These are phyloP conservation scores for Phaethornis superciliosus DNA, from an alignment of 2,113 vertebrate species.

Conservation along the genomic window DNA sequence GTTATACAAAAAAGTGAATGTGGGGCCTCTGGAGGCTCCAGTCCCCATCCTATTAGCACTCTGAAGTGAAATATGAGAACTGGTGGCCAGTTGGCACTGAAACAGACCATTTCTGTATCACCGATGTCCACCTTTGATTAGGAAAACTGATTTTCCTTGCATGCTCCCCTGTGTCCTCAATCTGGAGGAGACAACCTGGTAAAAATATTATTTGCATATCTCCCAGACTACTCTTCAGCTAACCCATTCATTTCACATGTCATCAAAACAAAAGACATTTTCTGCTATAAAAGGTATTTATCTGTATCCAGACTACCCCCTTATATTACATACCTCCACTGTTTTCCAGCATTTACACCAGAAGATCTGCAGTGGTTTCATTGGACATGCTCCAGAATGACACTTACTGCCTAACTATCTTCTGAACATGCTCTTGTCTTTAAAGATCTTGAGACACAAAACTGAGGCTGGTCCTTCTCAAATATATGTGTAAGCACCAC, in stretches of 20 bases:
- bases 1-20: not conserved
- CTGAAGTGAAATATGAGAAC: fast-evolving
- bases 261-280: not conserved
- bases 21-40: not conserved
- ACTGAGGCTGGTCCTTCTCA: not conserved
- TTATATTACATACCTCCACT: not conserved
- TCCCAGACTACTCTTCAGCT: not conserved
- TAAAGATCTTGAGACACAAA: not conserved
- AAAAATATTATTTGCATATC: not conserved
- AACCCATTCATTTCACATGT: not conserved
- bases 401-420: not conserved
- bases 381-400: not conserved
- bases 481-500: not conserved
- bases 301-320: not conserved
- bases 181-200: not conserved
- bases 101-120: not conserved
- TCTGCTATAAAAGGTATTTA: not conserved
- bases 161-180: not conserved
- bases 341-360: not conserved
- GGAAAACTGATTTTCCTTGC: not conserved
- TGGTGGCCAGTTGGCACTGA: not conserved
- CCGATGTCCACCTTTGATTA: not conserved
- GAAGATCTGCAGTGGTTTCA: not conserved
- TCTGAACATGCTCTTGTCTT: not conserved
- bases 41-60: not conserved